Evolutionary conservation across 2,797 vertebrate genomes (phyloP), one percentile per base, ranked within the genome.

Genomic region (Amphiprion clarkii): DNA sequence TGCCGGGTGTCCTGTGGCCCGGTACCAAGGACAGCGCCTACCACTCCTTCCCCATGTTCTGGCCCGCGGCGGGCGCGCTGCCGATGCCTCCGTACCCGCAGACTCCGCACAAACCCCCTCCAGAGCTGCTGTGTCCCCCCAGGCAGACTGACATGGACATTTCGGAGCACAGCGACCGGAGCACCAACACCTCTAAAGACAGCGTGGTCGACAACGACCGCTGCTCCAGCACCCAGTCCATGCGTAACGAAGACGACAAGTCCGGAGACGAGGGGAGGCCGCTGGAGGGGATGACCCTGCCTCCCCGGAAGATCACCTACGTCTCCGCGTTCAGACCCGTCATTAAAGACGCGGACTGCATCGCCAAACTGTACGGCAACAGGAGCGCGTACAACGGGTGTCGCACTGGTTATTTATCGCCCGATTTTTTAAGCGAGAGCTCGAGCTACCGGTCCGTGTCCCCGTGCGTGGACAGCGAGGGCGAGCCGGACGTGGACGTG

Each of bases 271-370:
- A 96, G 83, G 87, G 89, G 51, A 91, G 95, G 87, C 91, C 94
- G 19, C 71, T 82, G 74, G 95, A 96, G 39, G 93, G 91, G 21
- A 31, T 91, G 63, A 53, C 87, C 64, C 86, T 92, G 0, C 70
- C 81, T 8, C 72, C 93, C 5, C 92, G 97, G 70, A 99, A 98
- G 73, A 95, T 96, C 83, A 97, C 95, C 79, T 99, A 99, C 84
- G 96, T 99, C 16, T 99, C 98, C 2, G 98, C 98, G 6, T 99
- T 99, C 95, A 95, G 98, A 17, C 98, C 98, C 0, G 98, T 99
- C 6, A 97, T 99, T 36, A 99, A 98, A 87, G 98, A 99, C 87
- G 91, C 96, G 0, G 98, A 99, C 88, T 97, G 97, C 83, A 98
- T 99, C 70, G 97, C 98, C 48, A 98, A 99, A 82, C 94, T 99